Base-by-base conservation (phyloP, 2,888 invertebrate genomes). In the Parapristionchus giblindavisi region DNA sequence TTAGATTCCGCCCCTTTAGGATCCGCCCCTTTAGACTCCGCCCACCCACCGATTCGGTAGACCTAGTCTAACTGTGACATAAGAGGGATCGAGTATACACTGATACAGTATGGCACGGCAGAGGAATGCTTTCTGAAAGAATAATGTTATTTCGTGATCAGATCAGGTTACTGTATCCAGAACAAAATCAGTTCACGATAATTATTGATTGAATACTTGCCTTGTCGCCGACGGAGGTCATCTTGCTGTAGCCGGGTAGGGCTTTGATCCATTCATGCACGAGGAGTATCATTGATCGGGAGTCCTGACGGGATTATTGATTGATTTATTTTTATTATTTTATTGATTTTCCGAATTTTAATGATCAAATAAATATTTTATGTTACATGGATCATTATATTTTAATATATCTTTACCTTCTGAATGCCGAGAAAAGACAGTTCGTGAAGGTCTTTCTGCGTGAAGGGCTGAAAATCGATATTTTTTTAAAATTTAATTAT, bases 211-310 rank as follows among this genome's bases (percentile, higher is more conserved):
- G 54, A n/a, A 34, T n/a, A 60, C 36, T n/a, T 60, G 79, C 70
- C 56, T 78, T 77, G 60, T 82, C 82, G 27, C 75, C 24, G 27
- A 70, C 68, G 0, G 79, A 77, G 24, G 77, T 77, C 38, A 83
- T 56, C 21, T 77, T n/a, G 0, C 78, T 75, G 60, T 80, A 82
- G 34, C 82, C 80, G 3, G 76, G 73, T 80, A 80, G 81, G 6
- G 81, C 81, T 0, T 81, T 76, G 34, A 83, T 77, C 83, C 83
- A 83, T 54, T 83, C 83, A 71, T 80, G 81, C 21, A 79, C 78
- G 34, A 83, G 74, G 29, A 83, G 74, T n/a, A 83, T 83, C 75
- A 70, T 70, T 54, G 70, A 70, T 54, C 70, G 70, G 4, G 70
- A 70, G 17, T 70, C 70, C 70, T 83, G 78, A n/a, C 60, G 27